Base-by-base conservation (phyloP, 2,113 vertebrate genomes). In the Cynocephalus volans region DNA sequence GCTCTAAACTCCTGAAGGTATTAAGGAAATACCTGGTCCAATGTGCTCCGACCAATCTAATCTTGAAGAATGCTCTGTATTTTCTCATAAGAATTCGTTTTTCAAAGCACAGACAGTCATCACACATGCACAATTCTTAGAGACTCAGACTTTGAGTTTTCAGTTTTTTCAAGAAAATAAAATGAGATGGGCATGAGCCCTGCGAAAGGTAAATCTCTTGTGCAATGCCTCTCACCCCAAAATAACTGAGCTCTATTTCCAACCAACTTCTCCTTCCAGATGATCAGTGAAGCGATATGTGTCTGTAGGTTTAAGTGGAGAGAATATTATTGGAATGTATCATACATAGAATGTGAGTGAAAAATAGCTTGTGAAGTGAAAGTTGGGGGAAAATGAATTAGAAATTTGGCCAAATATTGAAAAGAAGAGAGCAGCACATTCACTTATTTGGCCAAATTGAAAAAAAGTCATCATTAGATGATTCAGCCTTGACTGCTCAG, bases 331-430 rank as follows among this genome's bases (percentile, higher is more conserved):
- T 73, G 73, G 69, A 73, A 73, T 45, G 41, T 23, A 54, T 79
- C 54, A 73, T 3, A 33, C 6, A 0, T 31, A 65, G 79, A 90
- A 36, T 41, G 33, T 62, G 17, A 87, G 41, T 88, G n/a, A 82
- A 64, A 90, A 95, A 52, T 50, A 56, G 50, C 33, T 33, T 7
- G 23, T 19, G 64, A 48, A 48, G 50, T 84, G 60, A 95, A 67
- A 90, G 21, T 75, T 17, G 56, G 21, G 31, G 6, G n/a, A 5
- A 92, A 96, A 84, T 72, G 87, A 70, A 72, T 88, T 72, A 90
- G 79, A 95, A 97, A 95, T 76, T 48, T 69, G 21, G n/a, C 24
- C 45, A 80, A 70, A 95, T 75, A 41, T 36, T 91, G 75, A 65
- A 93, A 93, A 33, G 62, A 56, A 60, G 4, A 87, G 64, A 65